These are phyloP conservation scores for Trissoscelio sp. DNA, from an alignment of 2,888 invertebrate genomes.

Conservation along the genomic window DNA sequence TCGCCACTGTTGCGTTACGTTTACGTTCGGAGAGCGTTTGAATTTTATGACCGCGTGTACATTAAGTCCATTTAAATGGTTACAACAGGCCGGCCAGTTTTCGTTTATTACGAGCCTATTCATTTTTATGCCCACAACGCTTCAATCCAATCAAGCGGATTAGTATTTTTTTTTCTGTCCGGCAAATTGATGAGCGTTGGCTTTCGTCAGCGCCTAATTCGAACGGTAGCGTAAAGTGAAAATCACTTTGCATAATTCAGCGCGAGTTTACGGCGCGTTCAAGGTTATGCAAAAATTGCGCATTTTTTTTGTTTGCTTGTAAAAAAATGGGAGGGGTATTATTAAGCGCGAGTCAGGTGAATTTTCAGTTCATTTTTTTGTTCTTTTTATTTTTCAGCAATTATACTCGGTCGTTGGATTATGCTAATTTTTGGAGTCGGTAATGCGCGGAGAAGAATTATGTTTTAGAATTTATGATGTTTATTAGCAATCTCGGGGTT, in stretches of 20 bases:
- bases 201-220: conserved; percentile 3
- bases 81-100: conserved; percentile 2
- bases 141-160: conserved; percentile 12
- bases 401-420: neutral
- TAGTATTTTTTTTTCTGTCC: neutral
- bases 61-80: conserved; percentile 24
- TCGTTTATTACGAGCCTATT: conserved; percentile 3
- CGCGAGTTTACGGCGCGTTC: neutral
- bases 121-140: conserved; percentile 7
- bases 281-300: conserved; percentile 19
- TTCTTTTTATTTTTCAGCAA: neutral
- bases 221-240: conserved; percentile 9
- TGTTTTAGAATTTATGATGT: too few species aligned
- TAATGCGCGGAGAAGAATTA: too few species aligned
- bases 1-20: conserved; percentile 16
- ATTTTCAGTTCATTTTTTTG: conserved; percentile 13
- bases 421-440: conserved; percentile 27
- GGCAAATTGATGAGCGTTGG: neutral
- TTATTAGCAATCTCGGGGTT: too few species aligned
- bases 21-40: conserved; percentile 18
- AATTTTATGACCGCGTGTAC: conserved; percentile 18
- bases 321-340: too few species aligned
- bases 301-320: too few species aligned
- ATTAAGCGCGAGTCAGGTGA: conserved; percentile 5
- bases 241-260: conserved; percentile 16